A percentile compares a stretch with the other conserved stretches of the same genome.
Conservation (phyloP, 2,888 invertebrate genomes). For the Ophioninae sp. region DNA sequence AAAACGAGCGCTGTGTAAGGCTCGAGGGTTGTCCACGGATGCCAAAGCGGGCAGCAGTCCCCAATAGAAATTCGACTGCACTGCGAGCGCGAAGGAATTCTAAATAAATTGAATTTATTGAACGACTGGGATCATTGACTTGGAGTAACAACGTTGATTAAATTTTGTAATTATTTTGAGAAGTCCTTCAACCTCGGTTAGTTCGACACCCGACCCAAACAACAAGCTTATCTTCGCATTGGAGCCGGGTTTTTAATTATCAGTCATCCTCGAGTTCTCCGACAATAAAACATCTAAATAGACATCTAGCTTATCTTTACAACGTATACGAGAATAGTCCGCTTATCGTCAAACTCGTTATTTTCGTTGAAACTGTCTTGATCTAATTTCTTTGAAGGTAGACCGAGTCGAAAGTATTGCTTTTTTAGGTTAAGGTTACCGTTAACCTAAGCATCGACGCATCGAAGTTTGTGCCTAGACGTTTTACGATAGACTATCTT, state of each 20-base stretch:
- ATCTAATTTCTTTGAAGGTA: no score
- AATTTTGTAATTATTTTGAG: not conserved
- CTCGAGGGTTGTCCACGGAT: not conserved
- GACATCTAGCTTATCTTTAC: not conserved
- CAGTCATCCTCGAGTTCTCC: not conserved
- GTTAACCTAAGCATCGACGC: no score
- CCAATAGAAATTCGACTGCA: not conserved
- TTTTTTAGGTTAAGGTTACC: no score
- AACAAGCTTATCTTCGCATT: not conserved
- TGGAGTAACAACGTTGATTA: not conserved
- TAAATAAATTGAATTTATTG: not conserved
- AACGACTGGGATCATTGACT: not conserved
- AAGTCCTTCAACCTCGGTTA: not conserved
- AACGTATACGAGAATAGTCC: not conserved
- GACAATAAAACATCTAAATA: not conserved
- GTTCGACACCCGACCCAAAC: not conserved
- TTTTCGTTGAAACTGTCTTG: no score
- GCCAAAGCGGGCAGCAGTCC: no score
- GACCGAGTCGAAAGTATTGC: no score
- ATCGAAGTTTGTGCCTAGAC: no score
- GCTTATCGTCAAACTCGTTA: not conserved
- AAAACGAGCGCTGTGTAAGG: not conserved
- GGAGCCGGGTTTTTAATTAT: not conserved
- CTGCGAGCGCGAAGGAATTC: not conserved
- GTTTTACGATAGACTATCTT: no score